Percentiles rank a stretch among this genome's conserved stretches.
These are phyloP conservation scores for Aquatica leii DNA, from an alignment of 2,888 invertebrate species.

Conservation along the genomic window DNA sequence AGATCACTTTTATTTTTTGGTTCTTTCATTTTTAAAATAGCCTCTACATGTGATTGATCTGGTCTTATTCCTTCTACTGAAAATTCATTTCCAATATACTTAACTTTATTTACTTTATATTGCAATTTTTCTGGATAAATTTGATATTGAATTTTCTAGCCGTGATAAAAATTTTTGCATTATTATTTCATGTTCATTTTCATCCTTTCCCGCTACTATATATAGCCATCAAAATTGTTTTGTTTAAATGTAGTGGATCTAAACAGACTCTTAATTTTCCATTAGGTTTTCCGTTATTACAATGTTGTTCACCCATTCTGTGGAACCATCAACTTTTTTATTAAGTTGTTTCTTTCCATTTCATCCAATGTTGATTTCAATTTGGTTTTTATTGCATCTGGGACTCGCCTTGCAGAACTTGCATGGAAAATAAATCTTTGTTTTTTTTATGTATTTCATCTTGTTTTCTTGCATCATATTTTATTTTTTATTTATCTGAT, in stretches of 20 bases:
- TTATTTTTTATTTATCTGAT: too few relatives aligned
- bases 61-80: too few relatives aligned
- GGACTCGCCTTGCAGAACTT: neutral
- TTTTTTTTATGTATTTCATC: too few relatives aligned
- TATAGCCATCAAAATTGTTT: neutral
- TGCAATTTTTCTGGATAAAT: slow-evolving; percentile 20
- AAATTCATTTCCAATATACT: slow-evolving; percentile 25
- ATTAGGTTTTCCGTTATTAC: neutral
- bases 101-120: slow-evolving; percentile 16
- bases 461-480: too few relatives aligned
- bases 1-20: slow-evolving; percentile 7
- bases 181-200: slow-evolving; percentile 25
- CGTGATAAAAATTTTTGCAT: neutral
- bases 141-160: slow-evolving; percentile 12
- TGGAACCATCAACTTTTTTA: neutral
- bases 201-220: slow-evolving; percentile 13
- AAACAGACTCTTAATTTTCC: neutral
- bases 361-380: neutral
- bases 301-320: neutral
- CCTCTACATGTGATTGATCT: slow-evolving; percentile 14
- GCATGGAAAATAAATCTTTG: too few relatives aligned
- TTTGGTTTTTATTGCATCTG: neutral
- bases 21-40: neutral
- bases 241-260: neutral
- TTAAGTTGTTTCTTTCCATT: neutral